Evolutionary conservation across 2,888 invertebrate genomes (phyloP).

Genomic region (Epirrhoe alternata): DNA sequence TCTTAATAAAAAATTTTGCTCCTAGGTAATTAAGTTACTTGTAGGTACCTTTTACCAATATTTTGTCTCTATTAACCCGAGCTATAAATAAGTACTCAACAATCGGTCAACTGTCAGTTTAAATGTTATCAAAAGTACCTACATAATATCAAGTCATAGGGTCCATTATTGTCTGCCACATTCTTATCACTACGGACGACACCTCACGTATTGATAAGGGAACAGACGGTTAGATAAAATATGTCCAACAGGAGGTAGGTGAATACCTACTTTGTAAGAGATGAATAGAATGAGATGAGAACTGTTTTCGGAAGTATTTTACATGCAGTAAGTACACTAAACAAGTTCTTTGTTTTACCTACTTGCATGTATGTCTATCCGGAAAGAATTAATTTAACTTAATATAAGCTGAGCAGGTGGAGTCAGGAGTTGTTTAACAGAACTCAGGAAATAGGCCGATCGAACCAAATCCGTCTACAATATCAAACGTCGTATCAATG

Average conservation of each 20-base stretch:
- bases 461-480: too few species aligned
- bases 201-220: constrained; percentile 40
- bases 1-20: neutral
- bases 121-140: constrained; percentile 34
- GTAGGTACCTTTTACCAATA: neutral
- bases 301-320: too few species aligned
- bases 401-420: too few species aligned
- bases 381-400: too few species aligned
- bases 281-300: neutral
- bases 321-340: too few species aligned
- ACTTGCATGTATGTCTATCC: too few species aligned
- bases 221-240: constrained; percentile 29
- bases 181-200: constrained; percentile 41
- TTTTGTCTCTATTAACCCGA: neutral
- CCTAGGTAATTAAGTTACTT: neutral
- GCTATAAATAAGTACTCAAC: constrained; percentile 23
- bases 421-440: too few species aligned
- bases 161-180: constrained; percentile 33
- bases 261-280: neutral
- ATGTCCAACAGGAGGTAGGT: neutral
- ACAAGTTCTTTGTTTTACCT: too few species aligned
- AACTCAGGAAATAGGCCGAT: too few species aligned
- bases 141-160: constrained; percentile 33
- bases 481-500: too few species aligned
- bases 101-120: constrained; percentile 43